Conservation (phyloP, 1,140 invertebrate genomes). For the Drosophila kohkoa region DNA sequence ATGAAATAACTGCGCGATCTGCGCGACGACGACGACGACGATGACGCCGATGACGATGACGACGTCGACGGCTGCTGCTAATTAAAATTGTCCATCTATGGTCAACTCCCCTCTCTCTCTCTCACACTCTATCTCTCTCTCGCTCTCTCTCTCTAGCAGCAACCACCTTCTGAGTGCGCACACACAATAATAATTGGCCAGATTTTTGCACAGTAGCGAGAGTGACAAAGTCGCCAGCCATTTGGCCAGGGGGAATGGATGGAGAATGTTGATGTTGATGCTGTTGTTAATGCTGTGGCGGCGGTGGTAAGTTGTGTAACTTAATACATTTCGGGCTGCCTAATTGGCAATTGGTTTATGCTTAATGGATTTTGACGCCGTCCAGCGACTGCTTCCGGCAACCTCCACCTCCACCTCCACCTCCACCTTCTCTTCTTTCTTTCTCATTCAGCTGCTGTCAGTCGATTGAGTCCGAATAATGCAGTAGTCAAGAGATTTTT, state of each 20-base stretch:
- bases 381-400: constrained; percentile 51
- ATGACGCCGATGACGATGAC: constrained; percentile 7
- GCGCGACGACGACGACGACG: constrained; percentile 5
- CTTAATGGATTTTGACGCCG: constrained; percentile 74
- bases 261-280: neutral
- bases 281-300: constrained; percentile 15
- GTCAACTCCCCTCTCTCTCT: constrained; percentile 3
- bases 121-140: too few species aligned
- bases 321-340: constrained; percentile 61
- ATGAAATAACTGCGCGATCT: constrained; percentile 73
- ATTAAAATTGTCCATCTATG: constrained; percentile 76
- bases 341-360: constrained; percentile 70
- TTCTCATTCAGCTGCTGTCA: constrained; percentile 45
- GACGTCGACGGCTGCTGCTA: constrained; percentile 56
- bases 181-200: constrained; percentile 70
- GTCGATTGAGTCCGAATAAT: constrained; percentile 60
- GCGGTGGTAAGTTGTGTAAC: constrained; percentile 41
- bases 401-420: constrained; percentile 1
- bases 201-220: constrained; percentile 69
- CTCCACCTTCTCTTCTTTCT: neutral
- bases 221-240: constrained; percentile 52
- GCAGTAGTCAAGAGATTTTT: constrained; percentile 53
- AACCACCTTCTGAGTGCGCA: constrained; percentile 6
- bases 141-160: neutral
- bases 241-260: neutral